A percentile compares a stretch with the other conserved stretches of the same genome.
Conservation (phyloP, 1,140 invertebrate species). For the Agraylea sexmaculata region DNA sequence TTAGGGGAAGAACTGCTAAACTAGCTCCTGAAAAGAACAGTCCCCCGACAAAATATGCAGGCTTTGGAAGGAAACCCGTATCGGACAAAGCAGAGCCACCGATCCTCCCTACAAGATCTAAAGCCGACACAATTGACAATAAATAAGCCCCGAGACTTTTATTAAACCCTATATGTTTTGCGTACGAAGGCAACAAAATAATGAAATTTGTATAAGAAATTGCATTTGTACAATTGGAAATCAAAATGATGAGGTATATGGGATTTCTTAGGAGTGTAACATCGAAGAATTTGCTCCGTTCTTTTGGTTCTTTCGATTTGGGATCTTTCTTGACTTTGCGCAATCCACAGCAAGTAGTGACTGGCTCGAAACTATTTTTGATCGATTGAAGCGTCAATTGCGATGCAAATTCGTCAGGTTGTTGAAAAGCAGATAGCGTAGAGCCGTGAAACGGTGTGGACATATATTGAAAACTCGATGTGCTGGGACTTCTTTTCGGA, state of each 20-base stretch:
- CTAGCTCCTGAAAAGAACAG: constrained; percentile 63
- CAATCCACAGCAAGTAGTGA: constrained; percentile 33
- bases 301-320: constrained; percentile 29
- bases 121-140: constrained; percentile 62
- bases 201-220: constrained; percentile 80
- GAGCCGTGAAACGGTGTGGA: constrained; percentile 75
- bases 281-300: constrained; percentile 59
- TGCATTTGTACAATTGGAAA: constrained; percentile 73
- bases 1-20: constrained; percentile 54
- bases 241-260: constrained; percentile 66
- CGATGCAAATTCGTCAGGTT: constrained; percentile 64
- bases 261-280: constrained; percentile 62
- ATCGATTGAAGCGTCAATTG: constrained; percentile 62
- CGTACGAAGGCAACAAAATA: constrained; percentile 65
- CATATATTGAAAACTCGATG: constrained; percentile 70
- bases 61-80: constrained; percentile 56
- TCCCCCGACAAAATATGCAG: constrained; percentile 69
- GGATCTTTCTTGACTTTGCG: constrained; percentile 28
- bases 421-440: constrained; percentile 57
- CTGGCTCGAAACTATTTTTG: constrained; percentile 39
- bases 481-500: constrained; percentile 56
- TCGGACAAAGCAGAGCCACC: constrained; percentile 73
- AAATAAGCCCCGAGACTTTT: constrained; percentile 55
- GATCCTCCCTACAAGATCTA: constrained; percentile 69
- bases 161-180: constrained; percentile 52